Evolutionary conservation across 2,113 vertebrate genomes (phyloP).

Genomic region (Phrynosoma blainvillii): DNA sequence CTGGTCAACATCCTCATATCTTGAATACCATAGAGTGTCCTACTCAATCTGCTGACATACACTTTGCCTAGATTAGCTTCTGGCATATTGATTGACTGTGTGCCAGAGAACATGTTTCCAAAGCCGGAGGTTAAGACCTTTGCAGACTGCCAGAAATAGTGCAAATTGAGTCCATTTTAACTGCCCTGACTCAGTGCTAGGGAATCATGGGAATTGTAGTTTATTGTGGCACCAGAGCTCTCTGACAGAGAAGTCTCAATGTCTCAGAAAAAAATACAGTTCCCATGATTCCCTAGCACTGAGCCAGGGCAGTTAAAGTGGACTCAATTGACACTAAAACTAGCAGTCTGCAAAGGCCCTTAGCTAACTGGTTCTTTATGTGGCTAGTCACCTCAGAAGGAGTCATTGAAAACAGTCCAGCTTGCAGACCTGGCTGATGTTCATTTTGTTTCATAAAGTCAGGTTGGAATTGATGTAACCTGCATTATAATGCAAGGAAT

Average conservation of each 20-base stretch:
- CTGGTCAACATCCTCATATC: background rate
- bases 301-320: too few relatives aligned
- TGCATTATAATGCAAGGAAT: slow-evolving; percentile 11
- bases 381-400: slow-evolving; percentile 17
- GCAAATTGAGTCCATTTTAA: too few relatives aligned
- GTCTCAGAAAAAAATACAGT: too few relatives aligned
- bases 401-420: slow-evolving; percentile 3
- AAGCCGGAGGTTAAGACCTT: background rate
- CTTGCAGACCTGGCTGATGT: slow-evolving; percentile 12
- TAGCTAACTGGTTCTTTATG: slow-evolving; percentile 12
- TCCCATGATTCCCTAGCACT: too few relatives aligned
- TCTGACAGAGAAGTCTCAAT: too few relatives aligned
- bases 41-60: background rate
- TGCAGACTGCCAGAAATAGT: too few relatives aligned
- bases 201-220: too few relatives aligned
- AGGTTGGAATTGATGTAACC: background rate
- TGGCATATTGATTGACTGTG: background rate
- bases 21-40: background rate
- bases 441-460: slow-evolving; percentile 18
- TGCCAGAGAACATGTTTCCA: slow-evolving; percentile 5
- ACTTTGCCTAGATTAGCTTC: background rate
- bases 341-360: too few relatives aligned
- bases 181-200: too few relatives aligned
- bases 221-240: too few relatives aligned
- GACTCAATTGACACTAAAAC: too few relatives aligned